These are phyloP conservation scores for Zaprionus capensis DNA, from an alignment of 1,140 invertebrate genomes.

Conservation along the genomic window DNA sequence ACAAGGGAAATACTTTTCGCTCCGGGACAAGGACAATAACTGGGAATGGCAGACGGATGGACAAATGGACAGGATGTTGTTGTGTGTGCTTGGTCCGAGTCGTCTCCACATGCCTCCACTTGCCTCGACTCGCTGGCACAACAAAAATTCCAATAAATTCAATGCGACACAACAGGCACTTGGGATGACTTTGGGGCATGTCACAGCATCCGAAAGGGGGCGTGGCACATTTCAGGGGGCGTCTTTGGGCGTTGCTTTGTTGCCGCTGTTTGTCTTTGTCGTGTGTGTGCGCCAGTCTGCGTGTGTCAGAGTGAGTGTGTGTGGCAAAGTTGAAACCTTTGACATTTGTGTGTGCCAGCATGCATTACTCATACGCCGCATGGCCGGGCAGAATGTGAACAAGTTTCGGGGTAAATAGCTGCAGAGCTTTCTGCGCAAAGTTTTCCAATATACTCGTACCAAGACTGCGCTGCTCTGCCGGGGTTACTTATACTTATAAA, in stretches of 20 bases:
- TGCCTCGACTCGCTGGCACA: constrained; percentile 45
- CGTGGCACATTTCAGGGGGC: constrained; percentile 30
- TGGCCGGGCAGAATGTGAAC: constrained; percentile 27
- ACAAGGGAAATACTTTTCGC: constrained; percentile 63
- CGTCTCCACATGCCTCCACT: constrained; percentile 32
- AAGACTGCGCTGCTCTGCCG: neutral
- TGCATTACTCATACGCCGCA: constrained; percentile 79
- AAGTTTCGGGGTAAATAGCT: constrained; percentile 57
- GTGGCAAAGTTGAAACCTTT: constrained; percentile 78
- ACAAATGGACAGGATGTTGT: neutral
- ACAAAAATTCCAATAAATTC: constrained; percentile 82
- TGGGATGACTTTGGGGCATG: constrained; percentile 79
- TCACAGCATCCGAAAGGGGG: constrained; percentile 54
- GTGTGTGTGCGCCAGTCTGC: constrained; percentile 19
- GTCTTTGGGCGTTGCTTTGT: constrained; percentile 11
- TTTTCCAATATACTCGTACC: constrained; percentile 61
- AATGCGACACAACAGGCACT: constrained; percentile 81
- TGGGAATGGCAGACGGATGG: constrained; percentile 20
- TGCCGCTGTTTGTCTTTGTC: constrained; percentile 67
- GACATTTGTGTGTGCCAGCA: constrained; percentile 68
- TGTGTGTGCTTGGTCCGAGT: neutral
- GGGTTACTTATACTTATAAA: constrained; percentile 69
- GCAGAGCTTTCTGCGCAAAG: constrained; percentile 47
- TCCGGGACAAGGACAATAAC: constrained; percentile 22
- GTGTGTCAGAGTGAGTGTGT: constrained; percentile 54